Conservation (phyloP, 2,113 vertebrate genomes). For the Mesitornis unicolor region DNA sequence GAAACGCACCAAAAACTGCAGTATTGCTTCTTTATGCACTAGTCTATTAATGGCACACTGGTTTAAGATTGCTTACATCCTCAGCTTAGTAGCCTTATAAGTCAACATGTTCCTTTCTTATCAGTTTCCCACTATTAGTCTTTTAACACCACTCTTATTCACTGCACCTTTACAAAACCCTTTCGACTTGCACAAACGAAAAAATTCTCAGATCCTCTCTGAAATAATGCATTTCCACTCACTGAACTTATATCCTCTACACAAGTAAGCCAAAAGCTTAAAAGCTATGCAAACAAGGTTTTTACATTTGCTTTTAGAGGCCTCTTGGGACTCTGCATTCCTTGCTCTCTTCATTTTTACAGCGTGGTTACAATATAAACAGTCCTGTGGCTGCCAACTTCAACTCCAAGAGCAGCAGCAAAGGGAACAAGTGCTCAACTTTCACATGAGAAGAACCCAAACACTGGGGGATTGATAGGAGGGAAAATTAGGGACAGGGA, state of each 20-base stretch:
- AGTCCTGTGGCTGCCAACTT: neutral
- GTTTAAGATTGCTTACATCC: neutral
- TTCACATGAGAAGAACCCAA: neutral
- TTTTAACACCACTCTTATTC: neutral
- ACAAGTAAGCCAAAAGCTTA: slow-evolving; percentile 3
- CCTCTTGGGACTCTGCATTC: neutral
- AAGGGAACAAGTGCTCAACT: neutral
- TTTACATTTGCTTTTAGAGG: slow-evolving; percentile 14
- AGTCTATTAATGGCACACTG: neutral
- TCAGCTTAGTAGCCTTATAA: neutral
- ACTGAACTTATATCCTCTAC: neutral
- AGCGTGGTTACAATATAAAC: neutral
- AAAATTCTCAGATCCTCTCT: neutral
- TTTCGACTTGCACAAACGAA: neutral
- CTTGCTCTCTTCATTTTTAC: neutral
- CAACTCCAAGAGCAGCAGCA: neutral
- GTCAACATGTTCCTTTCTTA: neutral
- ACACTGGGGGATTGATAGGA: neutral
- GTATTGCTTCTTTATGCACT: neutral
- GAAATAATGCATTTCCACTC: neutral
- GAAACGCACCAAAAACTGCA: neutral
- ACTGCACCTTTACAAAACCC: neutral
- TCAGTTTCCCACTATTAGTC: neutral
- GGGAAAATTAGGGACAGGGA: neutral
- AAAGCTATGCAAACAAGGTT: neutral